Evolutionary conservation across 2,888 invertebrate species (phyloP).

Genomic region (Lasioglossum pauxillum): DNA sequence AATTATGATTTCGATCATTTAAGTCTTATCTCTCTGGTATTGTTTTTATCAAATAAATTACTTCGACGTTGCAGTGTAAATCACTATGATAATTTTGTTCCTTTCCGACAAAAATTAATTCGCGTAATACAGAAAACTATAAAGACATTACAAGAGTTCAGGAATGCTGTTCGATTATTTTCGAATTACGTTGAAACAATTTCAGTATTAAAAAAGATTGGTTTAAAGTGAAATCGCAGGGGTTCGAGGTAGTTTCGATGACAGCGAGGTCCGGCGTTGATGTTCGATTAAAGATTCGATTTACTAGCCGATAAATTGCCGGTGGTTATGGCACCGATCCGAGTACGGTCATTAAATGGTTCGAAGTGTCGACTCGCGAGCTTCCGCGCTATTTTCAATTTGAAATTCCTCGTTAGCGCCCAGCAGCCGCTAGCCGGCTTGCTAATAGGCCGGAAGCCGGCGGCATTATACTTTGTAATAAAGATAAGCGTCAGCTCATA

Average conservation of each 20-base stretch:
- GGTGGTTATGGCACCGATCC: constrained; percentile 68
- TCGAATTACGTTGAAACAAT: not conserved
- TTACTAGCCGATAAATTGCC: constrained; percentile 80
- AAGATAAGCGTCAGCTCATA: constrained; percentile 42
- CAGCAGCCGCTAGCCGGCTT: not conserved
- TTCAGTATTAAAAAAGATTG: constrained; percentile 4
- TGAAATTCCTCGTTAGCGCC: constrained; percentile 40
- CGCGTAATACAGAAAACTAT: too few species aligned
- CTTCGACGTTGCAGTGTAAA: too few species aligned
- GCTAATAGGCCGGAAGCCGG: constrained; percentile 40
- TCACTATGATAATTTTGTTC: too few species aligned
- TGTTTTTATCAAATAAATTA: too few species aligned
- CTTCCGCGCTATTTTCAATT: constrained; percentile 44
- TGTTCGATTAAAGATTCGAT: constrained; percentile 78
- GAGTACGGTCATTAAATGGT: constrained; percentile 47
- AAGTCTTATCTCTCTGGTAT: too few species aligned
- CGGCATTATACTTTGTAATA: constrained; percentile 54
- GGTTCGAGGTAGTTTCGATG: constrained; percentile 68
- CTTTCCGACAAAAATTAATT: too few species aligned
- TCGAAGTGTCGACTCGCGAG: constrained; percentile 47
- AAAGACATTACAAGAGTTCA: too few species aligned
- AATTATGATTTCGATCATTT: too few species aligned
- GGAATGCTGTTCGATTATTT: too few species aligned
- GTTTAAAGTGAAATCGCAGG: not conserved
- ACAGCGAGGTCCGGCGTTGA: constrained; percentile 77